Evolutionary conservation across 1,140 invertebrate genomes (phyloP).

Genomic region (Agrilus planipennis): DNA sequence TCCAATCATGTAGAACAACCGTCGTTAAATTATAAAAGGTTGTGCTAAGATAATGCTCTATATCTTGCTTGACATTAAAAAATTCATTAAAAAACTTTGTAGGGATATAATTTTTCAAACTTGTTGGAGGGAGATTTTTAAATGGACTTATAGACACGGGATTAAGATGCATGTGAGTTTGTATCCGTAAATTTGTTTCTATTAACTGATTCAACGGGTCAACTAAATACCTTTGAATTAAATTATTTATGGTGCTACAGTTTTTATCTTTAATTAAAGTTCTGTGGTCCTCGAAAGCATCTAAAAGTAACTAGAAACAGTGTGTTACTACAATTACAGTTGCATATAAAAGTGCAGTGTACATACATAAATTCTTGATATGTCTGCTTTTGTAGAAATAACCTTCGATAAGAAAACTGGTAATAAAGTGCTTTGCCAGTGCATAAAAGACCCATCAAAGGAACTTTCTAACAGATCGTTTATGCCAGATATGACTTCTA

Average conservation of each 20-base stretch:
- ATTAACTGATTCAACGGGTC: constrained; percentile 72
- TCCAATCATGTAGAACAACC: constrained; percentile 95
- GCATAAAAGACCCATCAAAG: constrained; percentile 66
- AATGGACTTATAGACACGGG: constrained; percentile 47
- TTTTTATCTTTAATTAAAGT: constrained; percentile 20
- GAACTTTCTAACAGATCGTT: constrained; percentile 44
- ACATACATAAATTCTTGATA: constrained; percentile 46
- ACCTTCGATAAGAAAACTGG: constrained; percentile 64
- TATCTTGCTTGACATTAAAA: constrained; percentile 39
- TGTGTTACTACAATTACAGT: not conserved
- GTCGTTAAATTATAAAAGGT: constrained; percentile 98
- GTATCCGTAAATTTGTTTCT: constrained; percentile 81
- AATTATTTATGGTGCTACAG: constrained; percentile 20
- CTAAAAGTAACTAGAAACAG: constrained; percentile 49
- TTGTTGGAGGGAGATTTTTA: constrained; percentile 20
- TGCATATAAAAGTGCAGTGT: constrained; percentile 5
- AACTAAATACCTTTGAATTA: constrained; percentile 42
- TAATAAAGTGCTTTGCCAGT: constrained; percentile 69
- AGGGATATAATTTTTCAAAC: constrained; percentile 23
- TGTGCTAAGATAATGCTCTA: constrained; percentile 87
- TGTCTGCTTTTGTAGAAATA: constrained; percentile 48
- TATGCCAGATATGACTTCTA: constrained; percentile 50
- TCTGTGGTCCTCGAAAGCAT: constrained; percentile 49
- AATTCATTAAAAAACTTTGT: constrained; percentile 19
- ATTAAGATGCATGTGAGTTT: constrained; percentile 83